These are phyloP conservation scores for Alethe castanea DNA, from an alignment of 2,113 vertebrate species.

Conservation along the genomic window DNA sequence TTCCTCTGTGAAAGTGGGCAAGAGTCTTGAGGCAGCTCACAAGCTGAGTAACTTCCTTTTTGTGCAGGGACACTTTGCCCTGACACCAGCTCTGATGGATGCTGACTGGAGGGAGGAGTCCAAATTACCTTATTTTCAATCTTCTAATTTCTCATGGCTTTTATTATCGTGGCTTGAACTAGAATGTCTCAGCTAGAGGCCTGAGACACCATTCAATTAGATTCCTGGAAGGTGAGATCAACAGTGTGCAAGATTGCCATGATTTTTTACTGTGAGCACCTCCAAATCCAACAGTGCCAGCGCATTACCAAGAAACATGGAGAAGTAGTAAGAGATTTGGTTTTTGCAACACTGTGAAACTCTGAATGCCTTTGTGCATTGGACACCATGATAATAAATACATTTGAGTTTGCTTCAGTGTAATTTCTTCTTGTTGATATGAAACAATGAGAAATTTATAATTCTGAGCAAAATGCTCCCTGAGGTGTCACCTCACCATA, in stretches of 20 bases:
- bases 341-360: neutral
- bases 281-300: neutral
- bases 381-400: neutral
- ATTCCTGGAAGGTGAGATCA: neutral
- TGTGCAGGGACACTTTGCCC: neutral
- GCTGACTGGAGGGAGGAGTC: neutral
- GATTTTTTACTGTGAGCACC: neutral
- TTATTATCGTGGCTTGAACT: neutral
- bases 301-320: neutral
- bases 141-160: neutral
- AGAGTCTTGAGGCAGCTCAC: neutral
- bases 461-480: neutral
- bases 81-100: neutral
- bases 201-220: neutral
- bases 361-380: neutral
- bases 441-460: neutral
- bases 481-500: neutral
- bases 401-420: neutral
- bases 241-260: neutral
- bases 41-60: neutral
- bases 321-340: neutral
- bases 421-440: neutral
- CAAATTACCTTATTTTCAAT: neutral
- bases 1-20: neutral
- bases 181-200: neutral